Conservation (phyloP, 2,888 invertebrate genomes). For the Polydesmus complanatus region DNA sequence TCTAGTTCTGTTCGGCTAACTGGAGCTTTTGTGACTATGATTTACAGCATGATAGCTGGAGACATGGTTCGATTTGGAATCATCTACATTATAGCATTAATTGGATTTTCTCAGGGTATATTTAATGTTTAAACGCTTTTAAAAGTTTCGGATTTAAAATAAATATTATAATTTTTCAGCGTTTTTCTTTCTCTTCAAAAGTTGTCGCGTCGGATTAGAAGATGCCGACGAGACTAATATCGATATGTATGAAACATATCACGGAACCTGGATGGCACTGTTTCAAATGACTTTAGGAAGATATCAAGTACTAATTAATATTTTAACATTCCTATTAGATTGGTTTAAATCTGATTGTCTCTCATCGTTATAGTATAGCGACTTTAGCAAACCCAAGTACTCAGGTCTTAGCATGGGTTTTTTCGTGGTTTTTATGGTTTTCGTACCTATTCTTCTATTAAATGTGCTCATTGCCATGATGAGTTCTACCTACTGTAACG, state of each 20-base stretch:
- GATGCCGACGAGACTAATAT: slow-evolving; percentile 33
- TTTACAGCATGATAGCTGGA: slow-evolving; percentile 96
- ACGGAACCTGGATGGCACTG: slow-evolving; percentile 91
- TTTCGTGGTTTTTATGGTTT: slow-evolving; percentile 95
- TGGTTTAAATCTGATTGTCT: background rate
- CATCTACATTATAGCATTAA: slow-evolving; percentile 84
- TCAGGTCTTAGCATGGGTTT: slow-evolving; percentile 85
- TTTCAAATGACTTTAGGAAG: slow-evolving; percentile 96
- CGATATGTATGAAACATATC: slow-evolving; percentile 57
- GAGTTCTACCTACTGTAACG: slow-evolving; percentile 97
- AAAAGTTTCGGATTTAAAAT: slow-evolving; percentile 24
- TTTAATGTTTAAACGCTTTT: no score
- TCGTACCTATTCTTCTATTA: slow-evolving; percentile 86
- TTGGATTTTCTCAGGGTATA: slow-evolving; percentile 94
- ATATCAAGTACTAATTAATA: slow-evolving; percentile 52
- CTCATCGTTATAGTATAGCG: slow-evolving; percentile 61
- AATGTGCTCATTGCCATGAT: slow-evolving; percentile 99
- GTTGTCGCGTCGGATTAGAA: slow-evolving; percentile 43
- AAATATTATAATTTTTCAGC: slow-evolving; percentile 33
- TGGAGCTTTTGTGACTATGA: slow-evolving; percentile 98
- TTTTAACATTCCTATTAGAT: background rate
- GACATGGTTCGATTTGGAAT: slow-evolving; percentile 98
- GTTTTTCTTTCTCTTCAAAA: slow-evolving; percentile 73
- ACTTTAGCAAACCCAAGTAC: slow-evolving; percentile 76
- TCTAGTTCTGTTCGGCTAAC: slow-evolving; percentile 79